Base-by-base conservation (phyloP, 2,113 vertebrate species). In the Tyto alba region DNA sequence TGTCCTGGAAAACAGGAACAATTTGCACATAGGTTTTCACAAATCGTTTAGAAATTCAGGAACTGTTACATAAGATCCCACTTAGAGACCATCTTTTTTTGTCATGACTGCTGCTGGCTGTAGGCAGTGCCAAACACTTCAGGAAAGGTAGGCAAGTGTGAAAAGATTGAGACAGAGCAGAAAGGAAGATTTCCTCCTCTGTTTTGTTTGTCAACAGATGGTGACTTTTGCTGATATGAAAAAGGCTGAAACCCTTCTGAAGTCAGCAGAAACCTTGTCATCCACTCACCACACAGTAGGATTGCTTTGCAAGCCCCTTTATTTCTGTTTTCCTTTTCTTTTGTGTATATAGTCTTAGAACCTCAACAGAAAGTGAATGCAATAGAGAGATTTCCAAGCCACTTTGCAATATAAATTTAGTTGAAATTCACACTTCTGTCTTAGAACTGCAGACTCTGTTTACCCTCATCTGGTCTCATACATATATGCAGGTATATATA, bases 131-230 rank as follows among this genome's bases (percentile, higher is more conserved):
- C 26, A 66, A 82, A 77, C 19, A 21, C 56, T 52, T 64, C 64
- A 68, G 68, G 55, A 89, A 90, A 84, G 62, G 76, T 48, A 63
- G 27, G 30, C 27, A 67, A 30, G 68, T 81, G 64, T 62, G 83
- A 67, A 88, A 76, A 80, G 78, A 47, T 32, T 21, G 29, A 45
- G 45, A 57, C 20, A 30, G 72, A 89, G 52, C 4, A 74, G 57
- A 90, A 92, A 89, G 34, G 50, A 68, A 56, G 11, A 63, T 92
- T 81, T 84, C 66, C 38, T 86, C 18, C 50, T 78, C 52, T 77
- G 40, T 43, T 88, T 90, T 89, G 21, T 80, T 89, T 93, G 52
- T 93, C 69, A 96, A 85, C 52, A 93, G 53, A 63, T 78, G 86
- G n/a, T 40, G 36, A 72, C 27, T 90, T 92, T 78, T 90, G 73